Evolutionary conservation across 2,113 vertebrate species (phyloP).

Genomic region (Archilochus colubris): DNA sequence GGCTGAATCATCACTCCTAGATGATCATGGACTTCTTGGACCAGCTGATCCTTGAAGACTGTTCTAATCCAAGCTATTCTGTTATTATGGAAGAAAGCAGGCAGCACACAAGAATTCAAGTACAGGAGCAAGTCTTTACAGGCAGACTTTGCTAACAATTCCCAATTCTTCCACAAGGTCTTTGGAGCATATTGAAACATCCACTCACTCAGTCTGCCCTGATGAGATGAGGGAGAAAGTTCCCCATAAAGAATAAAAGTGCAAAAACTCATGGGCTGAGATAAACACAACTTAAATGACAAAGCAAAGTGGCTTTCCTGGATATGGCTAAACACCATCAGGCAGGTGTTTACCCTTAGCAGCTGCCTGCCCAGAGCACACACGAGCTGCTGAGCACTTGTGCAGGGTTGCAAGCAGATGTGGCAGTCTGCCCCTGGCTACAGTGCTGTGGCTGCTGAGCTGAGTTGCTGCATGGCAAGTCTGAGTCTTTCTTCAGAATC

Average conservation of each 20-base stretch:
- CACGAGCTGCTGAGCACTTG: neutral
- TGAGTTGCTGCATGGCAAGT: neutral
- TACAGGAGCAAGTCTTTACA: neutral
- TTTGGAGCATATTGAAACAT: neutral
- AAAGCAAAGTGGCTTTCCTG: neutral
- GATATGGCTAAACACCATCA: neutral
- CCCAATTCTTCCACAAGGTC: neutral
- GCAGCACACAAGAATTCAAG: neutral
- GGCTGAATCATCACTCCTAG: neutral
- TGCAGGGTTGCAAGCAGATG: rapidly evolving
- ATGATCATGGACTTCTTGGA: neutral
- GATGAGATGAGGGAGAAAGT: neutral
- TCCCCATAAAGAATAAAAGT: neutral
- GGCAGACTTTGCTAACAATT: neutral
- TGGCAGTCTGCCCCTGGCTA: neutral
- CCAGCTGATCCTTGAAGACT: neutral
- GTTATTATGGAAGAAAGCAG: neutral
- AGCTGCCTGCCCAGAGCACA: neutral
- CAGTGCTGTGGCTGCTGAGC: no score
- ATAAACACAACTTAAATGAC: neutral
- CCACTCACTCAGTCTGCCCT: rapidly evolving
- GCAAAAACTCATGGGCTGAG: neutral
- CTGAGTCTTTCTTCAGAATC: neutral
- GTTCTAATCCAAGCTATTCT: neutral
- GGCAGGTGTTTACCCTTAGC: neutral